phyloP scores from a whole-genome alignment of 2,888 invertebrate species.

The Eugnorisma glareosa region DNA sequence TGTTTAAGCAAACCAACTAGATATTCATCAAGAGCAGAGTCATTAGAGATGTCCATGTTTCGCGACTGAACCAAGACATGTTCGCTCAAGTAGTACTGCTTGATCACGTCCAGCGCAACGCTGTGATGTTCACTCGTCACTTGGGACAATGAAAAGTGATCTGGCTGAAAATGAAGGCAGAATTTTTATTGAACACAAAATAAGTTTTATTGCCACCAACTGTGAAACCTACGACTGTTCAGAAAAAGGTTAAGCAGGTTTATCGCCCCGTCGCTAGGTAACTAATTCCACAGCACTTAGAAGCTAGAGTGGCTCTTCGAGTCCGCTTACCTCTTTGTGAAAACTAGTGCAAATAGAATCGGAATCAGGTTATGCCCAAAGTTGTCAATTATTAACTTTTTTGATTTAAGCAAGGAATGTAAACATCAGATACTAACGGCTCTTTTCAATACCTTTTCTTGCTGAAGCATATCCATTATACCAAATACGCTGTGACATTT shows the following conservation, averaged over 20 bases:
- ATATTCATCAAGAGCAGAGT: constrained; percentile 84
- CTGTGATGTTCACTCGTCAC: constrained; percentile 73
- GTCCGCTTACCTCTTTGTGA: neutral
- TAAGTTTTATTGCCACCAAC: neutral
- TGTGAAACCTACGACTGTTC: neutral
- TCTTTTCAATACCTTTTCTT: constrained; percentile 77
- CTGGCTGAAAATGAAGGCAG: constrained; percentile 69
- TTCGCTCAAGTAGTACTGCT: constrained; percentile 79
- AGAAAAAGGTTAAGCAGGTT: neutral
- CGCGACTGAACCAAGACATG: constrained; percentile 83
- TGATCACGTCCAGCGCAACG: constrained; percentile 77
- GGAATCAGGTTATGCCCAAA: neutral
- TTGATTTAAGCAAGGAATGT: neutral
- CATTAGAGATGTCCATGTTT: constrained; percentile 78
- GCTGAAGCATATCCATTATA: constrained; percentile 79
- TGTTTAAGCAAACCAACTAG: constrained; percentile 81
- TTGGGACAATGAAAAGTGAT: constrained; percentile 72
- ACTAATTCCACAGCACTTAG: neutral
- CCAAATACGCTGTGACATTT: constrained; percentile 83
- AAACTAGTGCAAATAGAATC: neutral
- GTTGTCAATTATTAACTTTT: neutral
- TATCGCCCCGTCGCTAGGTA: neutral
- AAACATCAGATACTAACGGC: constrained; percentile 16
- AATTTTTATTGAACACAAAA: neutral
- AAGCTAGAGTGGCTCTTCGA: neutral